Base-by-base conservation (phyloP, 2,888 invertebrate genomes). In the Pimpla rufipes region DNA sequence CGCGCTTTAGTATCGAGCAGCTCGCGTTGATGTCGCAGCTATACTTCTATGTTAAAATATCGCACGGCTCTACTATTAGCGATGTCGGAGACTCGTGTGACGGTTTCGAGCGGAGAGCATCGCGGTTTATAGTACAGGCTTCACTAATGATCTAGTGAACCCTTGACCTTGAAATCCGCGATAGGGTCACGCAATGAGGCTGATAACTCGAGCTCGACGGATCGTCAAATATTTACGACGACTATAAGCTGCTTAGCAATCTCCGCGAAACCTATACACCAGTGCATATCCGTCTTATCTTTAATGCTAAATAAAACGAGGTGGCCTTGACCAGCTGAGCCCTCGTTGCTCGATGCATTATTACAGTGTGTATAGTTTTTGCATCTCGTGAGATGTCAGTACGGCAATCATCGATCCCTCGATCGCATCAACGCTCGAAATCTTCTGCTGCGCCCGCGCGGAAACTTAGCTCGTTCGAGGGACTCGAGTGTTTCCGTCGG, bases 91-190 rank as follows among this genome's bases (percentile, higher is more conserved):
- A 52, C 0, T 11, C 11, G 10, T 71, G 23, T 70, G 75, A 42
- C 13, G 23, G 52, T 40, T 29, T 10, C 35, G 57, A 11, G 18
- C 29, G 21, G 37, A n/a, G 47, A 50, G 2, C 10, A 13, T n/a
- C n/a, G 7, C 21, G 29, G 5, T 29, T 3, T 57, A 16, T 35
- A 50, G 11, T n/a, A 35, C 29, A 45, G 5, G n/a, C 29, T 47
- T 47, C 10, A 13, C 50, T 40, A 62, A 59, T n/a, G 59, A 59
- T 70, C 37, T 42, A 62, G 68, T 59, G 68, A 68, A 70, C 35
- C 37, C 11, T 70, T 78, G 77, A 78, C 77, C 70, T 70, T 78
- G 50, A 77, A 68, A 55, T 29, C 2, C 18, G 45, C 18, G 18
- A 62, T 62, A 10, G 37, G 62, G 62, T 62, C 62, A 35, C 23